Base-by-base conservation (phyloP, 2,888 invertebrate species). In the Drosophila vallismaia region DNA sequence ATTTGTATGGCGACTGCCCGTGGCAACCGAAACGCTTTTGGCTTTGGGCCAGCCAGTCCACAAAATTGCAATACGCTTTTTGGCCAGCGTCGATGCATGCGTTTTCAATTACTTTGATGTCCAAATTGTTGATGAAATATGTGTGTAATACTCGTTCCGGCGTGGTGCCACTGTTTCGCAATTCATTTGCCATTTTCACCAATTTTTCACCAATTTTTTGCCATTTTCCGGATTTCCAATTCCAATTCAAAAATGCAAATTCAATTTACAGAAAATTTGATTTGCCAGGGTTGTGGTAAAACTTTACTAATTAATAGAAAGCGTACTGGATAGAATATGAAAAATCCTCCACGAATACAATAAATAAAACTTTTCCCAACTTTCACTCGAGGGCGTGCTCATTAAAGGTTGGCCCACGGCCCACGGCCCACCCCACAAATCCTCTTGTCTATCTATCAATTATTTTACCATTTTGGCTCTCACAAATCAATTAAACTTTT, bases 401-500 rank as follows among this genome's bases (percentile, higher is more conserved):
- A 66, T 67, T 66, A 66, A 54, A 12, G 31, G 40, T 10, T 31
- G 9, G 3, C 5, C 9, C 9, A 4, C 31, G 0, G 38, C 8
- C 42, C 9, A 29, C 28, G 10, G 36, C 36, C 36, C 1, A n/a
- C 36, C 4, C 36, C 4, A 36, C 36, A 48, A 12, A 28, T 63
- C 45, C 62, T 24, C 33, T 36, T 31, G 31, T 53, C 79, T 57
- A 79, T 82, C 75, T 84, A 82, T 82, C 87, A 82, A 82, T 82
- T 86, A 86, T 82, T 82, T 86, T 76, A 53, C 72, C 71, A 82
- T 84, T 86, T 87, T 76, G 46, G 29, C 31, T 28, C 56, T 64
- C 63, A 53, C 75, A 79, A 82, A 82, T 82, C 82, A 82, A 82
- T 82, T 86, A 86, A 82, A 82, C 85, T 82, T 82, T 86, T 75